These are phyloP conservation scores for Mobula hypostoma DNA, from an alignment of 2,113 vertebrate genomes.

Conservation along the genomic window DNA sequence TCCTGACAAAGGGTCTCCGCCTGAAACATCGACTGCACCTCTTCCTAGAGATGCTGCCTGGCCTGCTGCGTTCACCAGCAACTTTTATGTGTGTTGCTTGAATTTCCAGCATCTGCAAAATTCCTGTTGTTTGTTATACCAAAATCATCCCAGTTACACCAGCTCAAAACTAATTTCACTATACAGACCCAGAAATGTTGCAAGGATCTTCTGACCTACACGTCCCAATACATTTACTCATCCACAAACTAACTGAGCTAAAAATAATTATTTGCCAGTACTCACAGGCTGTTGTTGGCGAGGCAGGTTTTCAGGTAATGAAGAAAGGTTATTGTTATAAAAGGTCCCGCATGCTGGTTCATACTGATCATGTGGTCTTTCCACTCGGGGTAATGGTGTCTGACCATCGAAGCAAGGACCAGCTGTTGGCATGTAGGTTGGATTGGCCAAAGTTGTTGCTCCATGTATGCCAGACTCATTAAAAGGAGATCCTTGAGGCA, in stretches of 20 bases:
- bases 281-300: slow-evolving; percentile 70
- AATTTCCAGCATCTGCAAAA: too few relatives aligned
- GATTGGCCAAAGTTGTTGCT: slow-evolving; percentile 61
- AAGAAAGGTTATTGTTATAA: slow-evolving; percentile 49
- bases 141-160: neutral
- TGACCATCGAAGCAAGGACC: slow-evolving; percentile 74
- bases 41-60: too few relatives aligned
- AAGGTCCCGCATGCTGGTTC: slow-evolving; percentile 60
- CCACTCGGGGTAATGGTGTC: slow-evolving; percentile 48
- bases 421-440: slow-evolving; percentile 54
- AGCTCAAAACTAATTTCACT: neutral
- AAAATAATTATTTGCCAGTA: neutral
- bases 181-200: neutral
- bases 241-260: neutral
- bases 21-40: too few relatives aligned
- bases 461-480: slow-evolving; percentile 62
- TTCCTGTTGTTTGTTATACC: too few relatives aligned
- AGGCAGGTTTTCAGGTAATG: slow-evolving; percentile 53
- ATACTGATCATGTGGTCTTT: slow-evolving; percentile 5
- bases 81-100: too few relatives aligned
- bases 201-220: neutral
- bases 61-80: too few relatives aligned
- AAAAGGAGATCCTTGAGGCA: slow-evolving; percentile 68
- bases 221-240: neutral
- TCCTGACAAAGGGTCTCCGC: too few relatives aligned